Evolutionary conservation across 2,113 vertebrate species (phyloP).

Genomic region (Dasyurus viverrinus): DNA sequence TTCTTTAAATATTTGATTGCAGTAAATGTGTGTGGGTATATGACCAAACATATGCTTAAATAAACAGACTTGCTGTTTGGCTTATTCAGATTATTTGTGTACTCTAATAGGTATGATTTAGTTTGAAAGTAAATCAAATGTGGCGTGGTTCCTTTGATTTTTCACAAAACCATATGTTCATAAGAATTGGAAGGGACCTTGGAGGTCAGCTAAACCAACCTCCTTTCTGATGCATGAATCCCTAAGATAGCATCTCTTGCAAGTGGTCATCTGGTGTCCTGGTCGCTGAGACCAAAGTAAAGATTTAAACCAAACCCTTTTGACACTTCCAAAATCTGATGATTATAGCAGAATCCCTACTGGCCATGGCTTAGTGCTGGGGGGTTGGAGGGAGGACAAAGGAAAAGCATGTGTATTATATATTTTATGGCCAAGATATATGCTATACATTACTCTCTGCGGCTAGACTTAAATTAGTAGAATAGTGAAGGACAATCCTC

Average conservation of each 20-base stretch:
- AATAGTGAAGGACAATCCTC: not conserved
- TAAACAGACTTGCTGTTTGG: conserved; percentile 31
- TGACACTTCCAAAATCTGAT: not conserved
- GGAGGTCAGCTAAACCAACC: not conserved
- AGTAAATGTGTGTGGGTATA: conserved; percentile 21
- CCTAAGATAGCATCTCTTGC: not conserved
- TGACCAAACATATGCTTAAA: not conserved
- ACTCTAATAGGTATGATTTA: conserved; percentile 68
- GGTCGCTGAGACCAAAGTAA: conserved; percentile 23
- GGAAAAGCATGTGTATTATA: not conserved
- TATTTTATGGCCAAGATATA: conserved; percentile 39
- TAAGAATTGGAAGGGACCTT: conserved; percentile 32
- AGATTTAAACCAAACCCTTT: conserved; percentile 73
- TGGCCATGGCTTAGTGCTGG: conserved; percentile 27
- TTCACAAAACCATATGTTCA: conserved; percentile 48
- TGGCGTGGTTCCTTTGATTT: conserved; percentile 57
- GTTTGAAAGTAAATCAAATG: conserved; percentile 68
- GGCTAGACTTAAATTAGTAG: conserved; percentile 26
- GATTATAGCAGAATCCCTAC: not conserved
- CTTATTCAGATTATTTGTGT: not conserved
- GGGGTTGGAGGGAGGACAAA: conserved; percentile 51
- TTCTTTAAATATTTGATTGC: conserved; percentile 61
- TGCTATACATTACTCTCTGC: conserved; percentile 46
- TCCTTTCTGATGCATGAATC: not conserved
- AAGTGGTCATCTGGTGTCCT: not conserved